phyloP scores from a whole-genome alignment of 2,888 invertebrate genomes.

The Caenorhabditis plicata region DNA sequence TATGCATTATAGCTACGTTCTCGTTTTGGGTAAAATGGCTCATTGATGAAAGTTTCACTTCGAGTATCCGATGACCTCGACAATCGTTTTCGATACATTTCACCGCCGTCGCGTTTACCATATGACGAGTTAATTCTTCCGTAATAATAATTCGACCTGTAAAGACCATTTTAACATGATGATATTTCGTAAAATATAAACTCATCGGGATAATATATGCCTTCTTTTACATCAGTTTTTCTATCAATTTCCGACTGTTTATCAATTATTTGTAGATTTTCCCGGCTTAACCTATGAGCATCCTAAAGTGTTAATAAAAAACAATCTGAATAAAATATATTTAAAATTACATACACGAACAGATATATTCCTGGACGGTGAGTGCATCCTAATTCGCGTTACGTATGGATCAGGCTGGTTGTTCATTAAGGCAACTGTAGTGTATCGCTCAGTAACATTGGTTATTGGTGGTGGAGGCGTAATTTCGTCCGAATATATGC shows the following conservation, averaged over 20 bases:
- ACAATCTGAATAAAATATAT: background rate
- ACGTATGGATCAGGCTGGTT: constrained; percentile 8
- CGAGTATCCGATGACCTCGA: constrained; percentile 26
- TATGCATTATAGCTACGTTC: no score
- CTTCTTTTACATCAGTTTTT: no score
- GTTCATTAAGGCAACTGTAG: constrained; percentile 33
- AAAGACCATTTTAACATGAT: background rate
- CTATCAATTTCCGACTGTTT: no score
- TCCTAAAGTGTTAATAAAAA: constrained; percentile 1
- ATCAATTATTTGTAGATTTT: constrained; percentile 21
- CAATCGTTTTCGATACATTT: no score
- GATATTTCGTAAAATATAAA: no score
- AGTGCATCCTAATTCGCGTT: constrained; percentile 8
- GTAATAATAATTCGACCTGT: no score
- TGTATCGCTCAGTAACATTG: constrained; percentile 27
- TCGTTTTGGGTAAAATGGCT: constrained; percentile 25
- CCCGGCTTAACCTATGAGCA: constrained; percentile 30
- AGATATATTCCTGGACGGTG: constrained; percentile 16
- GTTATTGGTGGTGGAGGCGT: constrained; percentile 31
- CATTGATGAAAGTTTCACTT: constrained; percentile 28
- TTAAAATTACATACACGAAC: constrained; percentile 6
- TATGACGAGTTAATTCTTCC: no score
- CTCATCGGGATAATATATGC: no score
- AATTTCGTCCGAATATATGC: constrained; percentile 35
- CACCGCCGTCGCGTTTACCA: no score